Percentiles rank a stretch among this genome's conserved stretches.
Evolutionary conservation across 1,140 invertebrate species (phyloP).

Genomic region (Oryctes rhinoceros): DNA sequence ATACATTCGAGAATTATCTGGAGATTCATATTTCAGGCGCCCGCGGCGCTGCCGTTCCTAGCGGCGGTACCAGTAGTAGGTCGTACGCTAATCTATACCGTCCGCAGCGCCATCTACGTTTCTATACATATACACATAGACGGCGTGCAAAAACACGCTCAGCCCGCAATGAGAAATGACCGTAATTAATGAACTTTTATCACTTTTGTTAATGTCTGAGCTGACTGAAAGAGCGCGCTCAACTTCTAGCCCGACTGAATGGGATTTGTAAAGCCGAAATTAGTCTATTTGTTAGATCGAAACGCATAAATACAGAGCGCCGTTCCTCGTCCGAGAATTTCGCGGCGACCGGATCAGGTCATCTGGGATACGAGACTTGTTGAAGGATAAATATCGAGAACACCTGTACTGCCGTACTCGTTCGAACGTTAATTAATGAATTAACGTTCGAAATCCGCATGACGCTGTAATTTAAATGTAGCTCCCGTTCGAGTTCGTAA

Average conservation of each 20-base stretch:
- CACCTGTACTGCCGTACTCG: no score
- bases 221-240: not conserved
- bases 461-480: not conserved
- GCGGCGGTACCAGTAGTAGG: not conserved
- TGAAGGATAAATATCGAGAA: no score
- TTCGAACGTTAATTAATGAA: not conserved
- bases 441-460: no score
- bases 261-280: conserved; percentile 30
- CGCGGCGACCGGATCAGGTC: not conserved
- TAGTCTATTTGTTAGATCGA: conserved; percentile 34
- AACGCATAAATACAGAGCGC: conserved; percentile 12
- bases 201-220: conserved; percentile 33
- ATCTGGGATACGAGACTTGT: not conserved
- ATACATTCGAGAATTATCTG: conserved; percentile 22
- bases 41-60: not conserved
- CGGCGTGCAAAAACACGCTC: conserved; percentile 3
- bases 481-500: no score
- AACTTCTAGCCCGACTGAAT: not conserved
- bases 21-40: conserved; percentile 18
- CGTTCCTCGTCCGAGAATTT: not conserved
- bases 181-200: conserved; percentile 35
- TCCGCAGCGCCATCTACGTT: not conserved
- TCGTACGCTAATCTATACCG: not conserved
- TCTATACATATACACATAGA: no score
- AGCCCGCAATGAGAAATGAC: conserved; percentile 18